These are phyloP conservation scores for Holacanthus passer DNA, from an alignment of 2,113 vertebrate genomes.

Conservation along the genomic window DNA sequence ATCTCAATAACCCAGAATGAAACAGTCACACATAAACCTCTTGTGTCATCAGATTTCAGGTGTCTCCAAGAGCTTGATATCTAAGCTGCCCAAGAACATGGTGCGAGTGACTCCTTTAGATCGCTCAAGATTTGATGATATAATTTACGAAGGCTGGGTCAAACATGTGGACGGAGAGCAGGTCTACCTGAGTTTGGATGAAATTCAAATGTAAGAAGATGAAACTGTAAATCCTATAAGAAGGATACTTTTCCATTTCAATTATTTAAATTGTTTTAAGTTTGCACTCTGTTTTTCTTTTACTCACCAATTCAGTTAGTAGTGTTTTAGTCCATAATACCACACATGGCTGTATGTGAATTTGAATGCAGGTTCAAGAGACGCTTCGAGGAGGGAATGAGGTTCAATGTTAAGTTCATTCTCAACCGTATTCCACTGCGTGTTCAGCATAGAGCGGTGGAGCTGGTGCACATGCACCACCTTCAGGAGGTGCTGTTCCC, in stretches of 20 bases:
- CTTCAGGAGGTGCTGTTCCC: conserved; percentile 79
- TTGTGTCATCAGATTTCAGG: conserved; percentile 84
- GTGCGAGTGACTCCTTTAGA: conserved; percentile 72
- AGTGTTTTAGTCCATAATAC: neutral
- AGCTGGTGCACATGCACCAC: conserved; percentile 52
- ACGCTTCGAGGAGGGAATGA: conserved; percentile 84
- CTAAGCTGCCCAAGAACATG: conserved; percentile 84
- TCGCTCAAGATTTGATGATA: neutral
- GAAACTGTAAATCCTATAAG: too few species aligned
- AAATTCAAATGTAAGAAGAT: conserved; percentile 80
- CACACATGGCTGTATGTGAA: neutral
- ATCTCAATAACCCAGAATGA: neutral
- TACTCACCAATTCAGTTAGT: neutral
- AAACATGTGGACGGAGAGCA: conserved; percentile 84
- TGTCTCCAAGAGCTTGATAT: conserved; percentile 84
- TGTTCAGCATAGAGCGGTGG: conserved; percentile 86
- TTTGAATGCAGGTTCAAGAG: conserved; percentile 77
- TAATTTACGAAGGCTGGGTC: conserved; percentile 82
- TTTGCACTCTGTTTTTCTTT: too few species aligned
- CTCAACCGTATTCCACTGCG: conserved; percentile 86
- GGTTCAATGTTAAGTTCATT: conserved; percentile 87
- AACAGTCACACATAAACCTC: neutral
- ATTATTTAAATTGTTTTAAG: too few species aligned
- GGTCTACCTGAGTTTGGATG: conserved; percentile 86
- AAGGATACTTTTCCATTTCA: too few species aligned